phyloP scores from a whole-genome alignment of 1,140 invertebrate genomes.

The Leucophenga varia region DNA sequence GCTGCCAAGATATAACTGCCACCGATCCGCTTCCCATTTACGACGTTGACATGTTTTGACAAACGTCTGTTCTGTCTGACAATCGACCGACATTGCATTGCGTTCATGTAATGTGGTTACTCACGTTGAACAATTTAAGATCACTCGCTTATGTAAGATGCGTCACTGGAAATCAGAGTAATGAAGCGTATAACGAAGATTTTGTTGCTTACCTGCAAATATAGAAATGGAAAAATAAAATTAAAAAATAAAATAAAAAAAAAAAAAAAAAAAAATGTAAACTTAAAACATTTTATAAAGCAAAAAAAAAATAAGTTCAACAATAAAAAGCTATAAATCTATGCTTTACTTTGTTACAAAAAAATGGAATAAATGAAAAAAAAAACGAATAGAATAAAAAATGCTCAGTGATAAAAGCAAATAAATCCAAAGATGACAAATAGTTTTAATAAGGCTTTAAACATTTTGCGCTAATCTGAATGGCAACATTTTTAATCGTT shows the following conservation, averaged over 20 bases:
- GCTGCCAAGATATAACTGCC: no score
- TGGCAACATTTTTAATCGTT: constrained; percentile 10
- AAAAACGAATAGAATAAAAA: neutral
- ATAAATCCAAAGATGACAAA: neutral
- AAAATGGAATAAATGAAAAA: constrained; percentile 5
- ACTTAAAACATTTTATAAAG: no score
- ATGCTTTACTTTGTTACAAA: no score
- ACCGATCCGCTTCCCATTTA: no score
- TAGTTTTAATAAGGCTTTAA: constrained; percentile 6
- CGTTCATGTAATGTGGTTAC: no score
- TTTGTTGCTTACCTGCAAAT: constrained; percentile 40
- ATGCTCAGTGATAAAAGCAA: neutral
- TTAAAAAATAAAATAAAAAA: constrained; percentile 4
- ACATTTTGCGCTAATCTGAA: constrained; percentile 17
- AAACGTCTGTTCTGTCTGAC: constrained; percentile 48
- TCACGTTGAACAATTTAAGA: no score
- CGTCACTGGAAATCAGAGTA: no score
- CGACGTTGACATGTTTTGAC: constrained; percentile 40
- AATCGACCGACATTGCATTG: constrained; percentile 24
- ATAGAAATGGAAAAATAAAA: constrained; percentile 7
- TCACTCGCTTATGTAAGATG: no score
- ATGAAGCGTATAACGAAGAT: no score
- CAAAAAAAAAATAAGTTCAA: no score
- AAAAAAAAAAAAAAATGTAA: no score
- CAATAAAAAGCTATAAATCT: no score